Percentiles rank a stretch among this genome's conserved stretches.
These are phyloP conservation scores for Philopedon plagiatum DNA, from an alignment of 2,888 invertebrate genomes.

Conservation along the genomic window DNA sequence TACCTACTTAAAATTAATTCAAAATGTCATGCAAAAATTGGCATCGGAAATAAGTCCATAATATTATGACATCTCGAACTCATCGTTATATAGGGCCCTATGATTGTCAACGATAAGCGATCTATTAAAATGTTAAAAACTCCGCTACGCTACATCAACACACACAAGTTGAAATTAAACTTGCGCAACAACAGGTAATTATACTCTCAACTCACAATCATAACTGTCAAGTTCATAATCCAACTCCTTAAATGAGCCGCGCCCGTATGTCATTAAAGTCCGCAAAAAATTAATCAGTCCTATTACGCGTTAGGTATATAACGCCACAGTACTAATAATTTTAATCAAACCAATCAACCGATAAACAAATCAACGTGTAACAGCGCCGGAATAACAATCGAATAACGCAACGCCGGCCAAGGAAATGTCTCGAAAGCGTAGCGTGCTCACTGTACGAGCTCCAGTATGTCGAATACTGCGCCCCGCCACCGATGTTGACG, in stretches of 20 bases:
- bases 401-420: constrained; percentile 24
- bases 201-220: constrained; percentile 58
- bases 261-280: constrained; percentile 1
- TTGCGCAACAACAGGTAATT: constrained; percentile 29
- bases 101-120: constrained; percentile 12
- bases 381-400: constrained; percentile 23
- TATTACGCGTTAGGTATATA: background rate
- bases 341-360: constrained; percentile 7
- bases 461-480: constrained; percentile 31
- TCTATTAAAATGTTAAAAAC: background rate
- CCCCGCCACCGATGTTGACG: constrained; percentile 21
- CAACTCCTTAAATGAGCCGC: constrained; percentile 9
- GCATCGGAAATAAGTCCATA: background rate
- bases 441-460: constrained; percentile 7
- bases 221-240: constrained; percentile 52
- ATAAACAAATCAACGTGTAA: constrained; percentile 19
- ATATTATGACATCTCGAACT: background rate
- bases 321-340: constrained; percentile 5
- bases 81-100: background rate
- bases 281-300: constrained; percentile 3
- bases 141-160: constrained; percentile 3
- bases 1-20: background rate
- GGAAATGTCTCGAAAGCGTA: constrained; percentile 21
- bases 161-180: constrained; percentile 14
- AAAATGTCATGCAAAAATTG: background rate